Evolutionary conservation across 2,113 vertebrate species (phyloP).

Genomic region (Prietella phreatophila): DNA sequence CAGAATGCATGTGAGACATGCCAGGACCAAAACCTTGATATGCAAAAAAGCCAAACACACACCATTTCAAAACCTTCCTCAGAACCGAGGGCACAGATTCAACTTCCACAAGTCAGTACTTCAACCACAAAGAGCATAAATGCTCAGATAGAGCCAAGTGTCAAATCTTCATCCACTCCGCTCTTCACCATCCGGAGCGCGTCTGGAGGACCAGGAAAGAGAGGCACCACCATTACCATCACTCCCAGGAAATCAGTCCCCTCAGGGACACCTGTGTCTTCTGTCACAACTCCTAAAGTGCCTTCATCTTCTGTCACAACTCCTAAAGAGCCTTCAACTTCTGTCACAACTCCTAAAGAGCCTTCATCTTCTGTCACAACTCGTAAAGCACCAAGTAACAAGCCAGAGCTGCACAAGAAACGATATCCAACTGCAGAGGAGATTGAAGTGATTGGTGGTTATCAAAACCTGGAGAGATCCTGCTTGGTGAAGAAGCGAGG

Average conservation of each 20-base stretch:
- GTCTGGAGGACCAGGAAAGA: conserved; percentile 73
- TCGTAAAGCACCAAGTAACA: conserved; percentile 40
- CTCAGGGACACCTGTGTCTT: conserved; percentile 12
- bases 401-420: conserved; percentile 69
- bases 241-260: conserved; percentile 67
- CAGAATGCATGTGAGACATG: conserved; percentile 45
- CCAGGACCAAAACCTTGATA: conserved; percentile 50
- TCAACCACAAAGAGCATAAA: conserved; percentile 50
- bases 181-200: conserved; percentile 70
- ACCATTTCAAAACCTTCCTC: conserved; percentile 40
- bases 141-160: conserved; percentile 55
- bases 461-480: conserved; percentile 80
- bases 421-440: conserved; percentile 85
- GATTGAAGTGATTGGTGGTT: conserved; percentile 88
- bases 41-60: conserved; percentile 22
- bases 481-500: conserved; percentile 79
- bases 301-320: conserved; percentile 25
- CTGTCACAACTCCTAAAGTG: conserved; percentile 21
- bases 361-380: conserved; percentile 21
- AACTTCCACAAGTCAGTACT: conserved; percentile 41
- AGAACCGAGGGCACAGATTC: conserved; percentile 44
- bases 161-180: conserved; percentile 51
- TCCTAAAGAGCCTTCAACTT: conserved; percentile 33
- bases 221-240: conserved; percentile 86
- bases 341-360: conserved; percentile 19